phyloP scores from a whole-genome alignment of 2,888 invertebrate species.

The Argyresthia albistria region DNA sequence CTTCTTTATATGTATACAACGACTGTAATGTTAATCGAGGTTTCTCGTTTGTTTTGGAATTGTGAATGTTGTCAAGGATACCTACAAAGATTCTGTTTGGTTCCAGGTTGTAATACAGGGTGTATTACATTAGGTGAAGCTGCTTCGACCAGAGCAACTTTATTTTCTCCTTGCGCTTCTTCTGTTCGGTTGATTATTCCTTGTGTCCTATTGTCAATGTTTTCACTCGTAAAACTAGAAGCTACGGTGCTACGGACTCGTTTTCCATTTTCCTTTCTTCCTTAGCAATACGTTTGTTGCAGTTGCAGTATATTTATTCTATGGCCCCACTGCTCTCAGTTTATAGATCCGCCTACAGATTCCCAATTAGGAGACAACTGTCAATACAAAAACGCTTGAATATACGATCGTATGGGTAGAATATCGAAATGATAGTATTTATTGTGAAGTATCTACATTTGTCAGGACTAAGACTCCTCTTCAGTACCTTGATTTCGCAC shows the following conservation, averaged over 20 bases:
- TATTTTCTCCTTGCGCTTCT: no score
- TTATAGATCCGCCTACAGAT: neutral
- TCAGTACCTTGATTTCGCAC: neutral
- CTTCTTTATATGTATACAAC: constrained; percentile 26
- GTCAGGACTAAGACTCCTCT: neutral
- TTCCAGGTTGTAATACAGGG: neutral
- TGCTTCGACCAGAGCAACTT: no score
- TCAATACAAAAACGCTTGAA: no score
- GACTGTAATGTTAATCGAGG: constrained; percentile 37
- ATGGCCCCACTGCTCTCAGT: neutral
- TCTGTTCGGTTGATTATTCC: no score
- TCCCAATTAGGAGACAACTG: no score
- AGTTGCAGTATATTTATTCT: neutral
- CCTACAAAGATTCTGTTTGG: constrained; percentile 25
- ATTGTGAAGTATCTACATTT: no score
- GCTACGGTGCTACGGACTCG: no score
- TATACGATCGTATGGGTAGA: no score
- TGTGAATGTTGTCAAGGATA: constrained; percentile 23
- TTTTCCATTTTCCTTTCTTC: constrained; percentile 9
- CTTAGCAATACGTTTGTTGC: constrained; percentile 20
- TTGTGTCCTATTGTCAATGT: no score
- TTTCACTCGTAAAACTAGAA: no score
- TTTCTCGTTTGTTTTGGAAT: constrained; percentile 31
- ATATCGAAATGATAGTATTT: no score
- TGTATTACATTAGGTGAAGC: no score